Evolutionary conservation across 2,888 invertebrate species (phyloP).

Genomic region (Cheilosia variabilis): DNA sequence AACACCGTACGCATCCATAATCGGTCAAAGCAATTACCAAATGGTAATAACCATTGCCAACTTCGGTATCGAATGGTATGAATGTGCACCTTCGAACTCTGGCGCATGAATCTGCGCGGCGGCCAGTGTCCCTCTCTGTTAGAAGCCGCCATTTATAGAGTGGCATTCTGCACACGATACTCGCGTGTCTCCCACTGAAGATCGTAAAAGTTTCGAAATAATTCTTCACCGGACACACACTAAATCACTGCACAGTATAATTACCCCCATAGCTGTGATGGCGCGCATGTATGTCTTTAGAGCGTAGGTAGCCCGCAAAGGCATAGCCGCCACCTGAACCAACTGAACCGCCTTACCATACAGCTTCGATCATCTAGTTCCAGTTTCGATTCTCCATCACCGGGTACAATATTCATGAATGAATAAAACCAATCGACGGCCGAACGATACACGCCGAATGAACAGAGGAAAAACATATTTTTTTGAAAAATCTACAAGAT

Average conservation of each 20-base stretch:
- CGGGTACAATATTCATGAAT: slow-evolving; percentile 62
- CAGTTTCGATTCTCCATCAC: slow-evolving; percentile 39
- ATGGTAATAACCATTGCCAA: slow-evolving; percentile 57
- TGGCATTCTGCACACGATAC: slow-evolving; percentile 21
- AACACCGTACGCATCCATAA: slow-evolving; percentile 63
- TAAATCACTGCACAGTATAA: slow-evolving; percentile 66
- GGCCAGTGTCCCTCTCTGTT: not conserved
- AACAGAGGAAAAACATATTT: slow-evolving; percentile 36
- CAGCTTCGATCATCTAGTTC: slow-evolving; percentile 37
- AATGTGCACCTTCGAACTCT: slow-evolving; percentile 65
- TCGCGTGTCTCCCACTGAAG: slow-evolving; percentile 11
- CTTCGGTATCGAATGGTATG: slow-evolving; percentile 19
- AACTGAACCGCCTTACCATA: not conserved
- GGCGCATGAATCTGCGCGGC: slow-evolving; percentile 40
- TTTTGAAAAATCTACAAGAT: slow-evolving; percentile 60
- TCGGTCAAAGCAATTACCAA: slow-evolving; percentile 72
- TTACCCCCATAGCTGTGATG: slow-evolving; percentile 49
- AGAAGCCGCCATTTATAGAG: slow-evolving; percentile 14
- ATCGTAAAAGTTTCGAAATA: slow-evolving; percentile 70
- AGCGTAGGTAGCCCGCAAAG: slow-evolving; percentile 61
- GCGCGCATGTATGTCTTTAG: slow-evolving; percentile 17
- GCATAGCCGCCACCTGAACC: slow-evolving; percentile 61
- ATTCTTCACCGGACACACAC: slow-evolving; percentile 69
- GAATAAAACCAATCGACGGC: slow-evolving; percentile 58
- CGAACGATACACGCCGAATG: slow-evolving; percentile 28